These are phyloP conservation scores for Siderastrea siderea DNA, from an alignment of 92 coral and sea anemone species.

Conservation along the genomic window DNA sequence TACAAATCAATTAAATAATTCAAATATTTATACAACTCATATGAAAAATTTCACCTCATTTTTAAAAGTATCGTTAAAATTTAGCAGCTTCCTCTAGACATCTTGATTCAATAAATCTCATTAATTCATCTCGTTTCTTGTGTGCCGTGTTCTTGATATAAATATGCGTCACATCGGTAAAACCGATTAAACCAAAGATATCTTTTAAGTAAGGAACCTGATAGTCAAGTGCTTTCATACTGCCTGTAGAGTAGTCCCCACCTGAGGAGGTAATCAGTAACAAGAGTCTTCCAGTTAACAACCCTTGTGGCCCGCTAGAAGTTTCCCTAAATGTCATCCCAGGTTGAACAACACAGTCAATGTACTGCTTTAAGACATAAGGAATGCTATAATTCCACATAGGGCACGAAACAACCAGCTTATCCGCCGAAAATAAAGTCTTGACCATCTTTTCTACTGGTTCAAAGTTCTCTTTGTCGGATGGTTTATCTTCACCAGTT, in stretches of 20 bases:
- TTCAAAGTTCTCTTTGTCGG: slow-evolving; percentile 78
- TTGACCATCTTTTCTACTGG: slow-evolving; percentile 92
- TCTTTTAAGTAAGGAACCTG: slow-evolving; percentile 98
- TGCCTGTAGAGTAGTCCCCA: slow-evolving; percentile 84
- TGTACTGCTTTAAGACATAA: slow-evolving; percentile 95
- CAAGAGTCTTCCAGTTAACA: slow-evolving; percentile 84
- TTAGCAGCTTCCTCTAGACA: slow-evolving; percentile 49
- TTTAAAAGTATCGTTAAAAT: slow-evolving; percentile 11
- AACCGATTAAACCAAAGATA: slow-evolving; percentile 96
- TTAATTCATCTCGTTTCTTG: slow-evolving; percentile 58
- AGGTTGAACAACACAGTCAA: slow-evolving; percentile 98
- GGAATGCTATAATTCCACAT: slow-evolving; percentile 99
- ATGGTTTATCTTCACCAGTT: slow-evolving; percentile 71
- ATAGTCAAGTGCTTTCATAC: slow-evolving; percentile 86
- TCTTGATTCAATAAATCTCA: slow-evolving; percentile 56
- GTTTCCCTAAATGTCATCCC: slow-evolving; percentile 95
- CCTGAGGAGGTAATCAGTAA: slow-evolving; percentile 95
- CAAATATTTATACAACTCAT: background rate
- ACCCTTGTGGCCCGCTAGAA: slow-evolving; percentile 84
- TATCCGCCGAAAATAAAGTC: slow-evolving; percentile 88
- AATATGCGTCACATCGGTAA: slow-evolving; percentile 92
- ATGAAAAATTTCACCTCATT: background rate
- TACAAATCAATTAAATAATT: background rate
- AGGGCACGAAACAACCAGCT: slow-evolving; percentile 92
- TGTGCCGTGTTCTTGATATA: slow-evolving; percentile 94